phyloP scores from a whole-genome alignment of 2,113 vertebrate genomes.

The Sula dactylatra region DNA sequence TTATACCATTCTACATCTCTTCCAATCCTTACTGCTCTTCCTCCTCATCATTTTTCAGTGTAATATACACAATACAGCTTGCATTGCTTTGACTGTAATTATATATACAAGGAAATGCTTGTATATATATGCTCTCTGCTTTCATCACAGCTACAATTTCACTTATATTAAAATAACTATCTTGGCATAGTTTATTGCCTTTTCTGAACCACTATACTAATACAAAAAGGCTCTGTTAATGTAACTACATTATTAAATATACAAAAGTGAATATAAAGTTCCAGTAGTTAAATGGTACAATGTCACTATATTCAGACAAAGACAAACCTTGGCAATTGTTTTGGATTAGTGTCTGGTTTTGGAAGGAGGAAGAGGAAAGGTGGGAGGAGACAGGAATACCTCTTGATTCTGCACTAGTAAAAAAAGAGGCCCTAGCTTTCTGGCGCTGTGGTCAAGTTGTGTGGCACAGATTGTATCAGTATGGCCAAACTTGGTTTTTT shows the following conservation, averaged over 20 bases:
- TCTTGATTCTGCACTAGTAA: neutral
- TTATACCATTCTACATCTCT: neutral
- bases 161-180: neutral
- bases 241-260: neutral
- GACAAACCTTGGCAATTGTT: neutral
- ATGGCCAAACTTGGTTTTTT: neutral
- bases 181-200: neutral
- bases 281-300: neutral
- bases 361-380: neutral
- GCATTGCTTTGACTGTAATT: neutral
- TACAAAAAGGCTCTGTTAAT: neutral
- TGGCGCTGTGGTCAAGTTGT: neutral
- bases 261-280: neutral
- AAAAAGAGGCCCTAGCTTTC: neutral
- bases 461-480: neutral
- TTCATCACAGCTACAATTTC: neutral
- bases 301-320: neutral
- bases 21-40: neutral
- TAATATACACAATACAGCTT: neutral
- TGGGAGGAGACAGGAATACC: neutral
- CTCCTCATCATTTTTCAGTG: neutral
- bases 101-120: neutral
- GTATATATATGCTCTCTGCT: too few relatives aligned
- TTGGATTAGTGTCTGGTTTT: neutral
- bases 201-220: neutral